Base-by-base conservation (phyloP, 2,797 vertebrate genomes). In the Falco novaeseelandiae region DNA sequence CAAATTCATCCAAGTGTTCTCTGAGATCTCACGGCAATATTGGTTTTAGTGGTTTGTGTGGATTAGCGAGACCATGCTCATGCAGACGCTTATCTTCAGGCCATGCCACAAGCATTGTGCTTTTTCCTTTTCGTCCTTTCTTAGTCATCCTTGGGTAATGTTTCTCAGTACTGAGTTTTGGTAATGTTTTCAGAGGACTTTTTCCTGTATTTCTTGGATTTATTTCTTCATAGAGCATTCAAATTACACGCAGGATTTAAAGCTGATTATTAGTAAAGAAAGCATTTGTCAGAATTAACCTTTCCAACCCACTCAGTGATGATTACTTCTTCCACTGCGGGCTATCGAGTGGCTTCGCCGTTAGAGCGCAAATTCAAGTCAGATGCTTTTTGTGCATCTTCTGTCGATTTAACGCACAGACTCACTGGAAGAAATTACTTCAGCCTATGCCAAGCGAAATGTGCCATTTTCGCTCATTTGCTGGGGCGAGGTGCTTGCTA, bases 281-380 rank as follows among this genome's bases (percentile, higher is more conserved):
- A 25, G 27, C 13, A 5, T 26, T 21, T 52, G 25, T 30, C 30
- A 26, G 25, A 32, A 44, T 20, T 10, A 11, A 40, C 65, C 61
- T 46, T 20, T 20, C 46, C 46, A 3, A 5, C 26, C 14, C 16
- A 4, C 49, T 3, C 5, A 9, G 22, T 1, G 19, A 14, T 0
- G 11, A 7, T 12, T 6, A 15, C 26, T 6, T 26, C 25, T 44
- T 20, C 21, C 3, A 3, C 67, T 18, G 8, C 6, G 6, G 27
- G 57, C 54, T 78, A 22, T n/a, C 73, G 10, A 19, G 48, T 2
- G 30, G 55, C 13, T 66, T 5, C 11, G 25, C 30, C n/a, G 14
- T 2, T 10, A 7, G 17, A 26, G 15, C 2, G 1, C 69, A 46
- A 10, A 36, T 16, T 11, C 4, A 5, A 9, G 21, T 18, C 49